Percentiles rank a stretch among this genome's conserved stretches.
Conservation (phyloP, 1,140 invertebrate species). For the Stegodyphus mimosarum region DNA sequence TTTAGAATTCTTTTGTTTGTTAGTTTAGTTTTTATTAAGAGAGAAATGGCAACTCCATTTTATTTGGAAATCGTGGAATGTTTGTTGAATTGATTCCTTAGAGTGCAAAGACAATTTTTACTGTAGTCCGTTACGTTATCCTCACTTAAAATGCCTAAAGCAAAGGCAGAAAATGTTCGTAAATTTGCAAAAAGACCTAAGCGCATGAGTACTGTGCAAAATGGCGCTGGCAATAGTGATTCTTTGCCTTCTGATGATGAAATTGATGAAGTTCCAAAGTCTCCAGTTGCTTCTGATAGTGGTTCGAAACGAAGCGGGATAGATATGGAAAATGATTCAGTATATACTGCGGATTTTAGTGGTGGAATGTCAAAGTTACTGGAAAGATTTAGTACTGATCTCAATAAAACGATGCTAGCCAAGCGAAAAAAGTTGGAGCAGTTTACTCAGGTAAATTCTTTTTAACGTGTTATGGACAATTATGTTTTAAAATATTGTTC, state of each 20-base stretch:
- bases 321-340: conserved; percentile 9
- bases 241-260: conserved; percentile 37
- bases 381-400: conserved; percentile 36
- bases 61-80: no score
- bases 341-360: conserved; percentile 31
- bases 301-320: conserved; percentile 23
- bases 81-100: no score
- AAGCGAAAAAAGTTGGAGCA: conserved; percentile 44
- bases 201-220: neutral
- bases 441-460: conserved; percentile 38
- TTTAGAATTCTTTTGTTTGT: no score
- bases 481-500: neutral
- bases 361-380: conserved; percentile 39
- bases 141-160: conserved; percentile 16
- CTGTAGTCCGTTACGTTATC: no score
- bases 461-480: neutral
- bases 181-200: neutral
- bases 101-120: no score
- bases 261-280: conserved; percentile 33
- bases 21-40: no score
- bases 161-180: conserved; percentile 9
- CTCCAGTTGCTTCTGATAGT: conserved; percentile 15
- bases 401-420: conserved; percentile 44
- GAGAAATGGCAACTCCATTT: no score
- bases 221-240: conserved; percentile 8